Evolutionary conservation across 2,797 vertebrate genomes (phyloP), one percentile per base, ranked within the genome.

Genomic region (Malurus splendens): DNA sequence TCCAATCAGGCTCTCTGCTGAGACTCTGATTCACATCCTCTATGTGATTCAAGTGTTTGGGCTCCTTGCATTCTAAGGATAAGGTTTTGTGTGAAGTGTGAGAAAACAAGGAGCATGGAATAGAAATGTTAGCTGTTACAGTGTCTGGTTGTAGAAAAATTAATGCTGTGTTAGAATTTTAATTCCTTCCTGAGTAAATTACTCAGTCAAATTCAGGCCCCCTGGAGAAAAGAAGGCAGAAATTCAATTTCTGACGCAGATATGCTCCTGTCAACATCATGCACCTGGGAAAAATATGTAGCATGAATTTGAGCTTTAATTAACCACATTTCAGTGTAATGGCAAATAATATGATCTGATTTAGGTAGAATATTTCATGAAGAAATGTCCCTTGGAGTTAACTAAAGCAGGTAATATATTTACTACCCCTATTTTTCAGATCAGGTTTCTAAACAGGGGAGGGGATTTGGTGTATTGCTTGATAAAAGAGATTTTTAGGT

Each of bases 231-330:
- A 78, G 10, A 33, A 23, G 22, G 7, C 30, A 39, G 51, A 83
- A 90, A 93, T 90, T 62, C 4, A 76, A 62, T 89, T 90, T 92
- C 39, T 90, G n/a, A n/a, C 28, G 41, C 64, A 73, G 67, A 75
- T 68, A 57, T 54, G 39, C 36, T 86, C 44, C 59, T 79, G 59
- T 67, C 33, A 64, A 39, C 11, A 28, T 36, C 39, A 73, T 7
- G 42, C 24, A 25, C 18, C 47, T 20, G 6, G 41, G 25, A 72
- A 28, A 85, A 86, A 76, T 32, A 59, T 2, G 12, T 22, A 60
- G 22, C 41, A 67, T 52, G 48, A 67, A 60, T 65, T 2, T 51
- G 55, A 80, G 18, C 12, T 73, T 23, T 20, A 75, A 33, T n/a
- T 76, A 66, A 39, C 30, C 59, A 7, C 25, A 70, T 44, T 82